Percentiles rank a stretch among this genome's conserved stretches.
phyloP scores from a whole-genome alignment of 2,113 vertebrate genomes.

The Pelvicachromis taeniatus region DNA sequence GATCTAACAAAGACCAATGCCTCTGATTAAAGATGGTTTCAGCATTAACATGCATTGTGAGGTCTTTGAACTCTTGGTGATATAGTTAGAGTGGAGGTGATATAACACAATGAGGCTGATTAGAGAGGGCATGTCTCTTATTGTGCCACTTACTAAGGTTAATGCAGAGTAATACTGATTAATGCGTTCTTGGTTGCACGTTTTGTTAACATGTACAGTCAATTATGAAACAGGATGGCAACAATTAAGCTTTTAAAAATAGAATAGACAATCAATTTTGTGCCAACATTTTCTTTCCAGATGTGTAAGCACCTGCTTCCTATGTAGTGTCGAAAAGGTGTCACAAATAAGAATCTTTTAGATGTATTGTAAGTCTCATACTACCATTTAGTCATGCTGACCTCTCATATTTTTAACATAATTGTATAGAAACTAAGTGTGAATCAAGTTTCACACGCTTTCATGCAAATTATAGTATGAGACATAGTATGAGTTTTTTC shows the following conservation, averaged over 20 bases:
- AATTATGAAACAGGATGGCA: conserved; percentile 43
- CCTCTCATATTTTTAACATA: not conserved
- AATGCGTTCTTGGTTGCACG: conserved; percentile 45
- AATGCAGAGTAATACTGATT: conserved; percentile 64
- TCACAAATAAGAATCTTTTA: not conserved
- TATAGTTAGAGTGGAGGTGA: conserved; percentile 66
- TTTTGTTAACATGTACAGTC: conserved; percentile 59
- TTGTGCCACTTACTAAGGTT: conserved; percentile 68
- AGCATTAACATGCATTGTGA: conserved; percentile 60
- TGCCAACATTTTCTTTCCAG: not conserved
- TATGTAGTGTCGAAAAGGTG: not conserved
- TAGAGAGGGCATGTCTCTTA: conserved; percentile 67
- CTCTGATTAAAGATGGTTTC: conserved; percentile 70
- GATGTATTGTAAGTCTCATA: not conserved
- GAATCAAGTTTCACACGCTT: not conserved
- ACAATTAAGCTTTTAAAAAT: conserved; percentile 53
- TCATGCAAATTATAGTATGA: not conserved
- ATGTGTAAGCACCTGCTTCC: not conserved
- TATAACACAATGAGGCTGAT: conserved; percentile 68
- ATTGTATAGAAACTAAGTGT: not conserved
- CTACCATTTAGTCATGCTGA: not conserved
- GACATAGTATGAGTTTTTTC: not conserved
- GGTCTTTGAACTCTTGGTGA: conserved; percentile 71
- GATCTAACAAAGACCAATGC: conserved; percentile 68
- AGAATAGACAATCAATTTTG: conserved; percentile 35